Evolutionary conservation across 2,113 vertebrate species (phyloP).

Genomic region (Anthoscopus minutus): DNA sequence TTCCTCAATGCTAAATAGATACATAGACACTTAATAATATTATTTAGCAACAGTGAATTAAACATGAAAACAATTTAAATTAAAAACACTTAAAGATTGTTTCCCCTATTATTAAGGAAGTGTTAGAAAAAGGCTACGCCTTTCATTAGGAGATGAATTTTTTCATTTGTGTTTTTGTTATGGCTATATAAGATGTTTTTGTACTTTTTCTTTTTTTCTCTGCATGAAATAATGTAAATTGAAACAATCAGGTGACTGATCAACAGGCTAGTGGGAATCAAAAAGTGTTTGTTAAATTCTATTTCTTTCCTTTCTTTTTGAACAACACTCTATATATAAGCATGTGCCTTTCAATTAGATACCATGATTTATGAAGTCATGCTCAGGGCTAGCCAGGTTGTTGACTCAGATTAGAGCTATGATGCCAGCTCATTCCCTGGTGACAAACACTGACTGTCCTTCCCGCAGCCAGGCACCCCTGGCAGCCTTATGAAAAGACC

Average conservation of each 20-base stretch:
- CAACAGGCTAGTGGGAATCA: not conserved
- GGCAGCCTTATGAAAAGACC: constrained; percentile 53
- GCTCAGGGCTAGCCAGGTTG: constrained; percentile 40
- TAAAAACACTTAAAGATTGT: constrained; percentile 30
- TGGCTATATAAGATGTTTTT: not conserved
- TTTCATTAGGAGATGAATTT: constrained; percentile 7
- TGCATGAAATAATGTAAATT: not conserved
- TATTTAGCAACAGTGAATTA: constrained; percentile 22
- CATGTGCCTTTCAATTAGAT: constrained; percentile 24
- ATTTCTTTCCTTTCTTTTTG: not conserved
- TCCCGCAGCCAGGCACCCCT: constrained; percentile 38
- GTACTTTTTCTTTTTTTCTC: not conserved
- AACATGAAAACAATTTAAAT: constrained; percentile 21
- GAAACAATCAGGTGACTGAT: constrained; percentile 22
- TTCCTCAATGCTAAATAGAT: not conserved
- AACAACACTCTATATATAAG: not conserved
- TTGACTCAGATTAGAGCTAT: constrained; percentile 53
- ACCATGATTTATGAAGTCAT: constrained; percentile 43
- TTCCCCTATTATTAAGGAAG: not conserved
- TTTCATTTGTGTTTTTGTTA: constrained; percentile 34
- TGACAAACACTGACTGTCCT: constrained; percentile 62
- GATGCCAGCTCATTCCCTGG: constrained; percentile 59
- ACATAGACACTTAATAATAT: not conserved
- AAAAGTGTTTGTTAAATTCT: not conserved
- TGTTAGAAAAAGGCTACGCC: constrained; percentile 16